A percentile compares a stretch with the other conserved stretches of the same genome.
phyloP scores from a whole-genome alignment of 2,797 vertebrate genomes.

The Gastrophryne carolinensis region DNA sequence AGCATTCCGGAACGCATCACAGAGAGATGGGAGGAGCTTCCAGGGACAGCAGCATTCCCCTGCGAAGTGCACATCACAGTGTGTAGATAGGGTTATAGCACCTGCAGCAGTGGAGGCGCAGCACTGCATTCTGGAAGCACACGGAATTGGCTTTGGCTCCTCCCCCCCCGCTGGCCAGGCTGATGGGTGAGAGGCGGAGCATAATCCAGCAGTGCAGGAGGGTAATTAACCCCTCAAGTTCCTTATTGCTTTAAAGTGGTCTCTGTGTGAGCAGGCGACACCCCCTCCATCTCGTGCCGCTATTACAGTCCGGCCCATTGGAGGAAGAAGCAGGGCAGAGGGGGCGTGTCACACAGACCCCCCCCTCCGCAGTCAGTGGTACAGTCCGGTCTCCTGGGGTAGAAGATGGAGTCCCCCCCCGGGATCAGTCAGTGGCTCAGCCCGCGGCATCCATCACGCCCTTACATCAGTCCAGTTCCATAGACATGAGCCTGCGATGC shows the following conservation, averaged over 20 bases:
- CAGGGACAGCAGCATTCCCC: too few species aligned
- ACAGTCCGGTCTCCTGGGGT: neutral
- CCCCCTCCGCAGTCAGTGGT: neutral
- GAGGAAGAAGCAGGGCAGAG: neutral
- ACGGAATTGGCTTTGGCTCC: neutral
- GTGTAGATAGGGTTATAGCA: neutral
- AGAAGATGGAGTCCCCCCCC: neutral
- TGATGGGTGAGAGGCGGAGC: neutral
- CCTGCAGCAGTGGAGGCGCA: neutral
- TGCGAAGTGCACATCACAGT: neutral
- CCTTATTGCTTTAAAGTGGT: neutral
- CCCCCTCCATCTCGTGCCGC: neutral
- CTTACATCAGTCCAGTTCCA: slow-evolving; percentile 88
- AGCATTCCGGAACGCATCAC: too few species aligned
- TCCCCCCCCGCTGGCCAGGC: too few species aligned
- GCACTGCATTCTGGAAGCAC: neutral
- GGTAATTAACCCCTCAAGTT: neutral
- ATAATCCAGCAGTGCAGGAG: neutral
- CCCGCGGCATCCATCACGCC: neutral
- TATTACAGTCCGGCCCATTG: neutral
- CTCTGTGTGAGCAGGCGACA: neutral
- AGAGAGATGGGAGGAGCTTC: too few species aligned
- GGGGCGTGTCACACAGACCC: neutral
- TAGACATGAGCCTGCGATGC: slow-evolving; percentile 85
- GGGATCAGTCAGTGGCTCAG: neutral